Base-by-base conservation (phyloP, 2,113 vertebrate genomes). In the Stictonetta naevosa region DNA sequence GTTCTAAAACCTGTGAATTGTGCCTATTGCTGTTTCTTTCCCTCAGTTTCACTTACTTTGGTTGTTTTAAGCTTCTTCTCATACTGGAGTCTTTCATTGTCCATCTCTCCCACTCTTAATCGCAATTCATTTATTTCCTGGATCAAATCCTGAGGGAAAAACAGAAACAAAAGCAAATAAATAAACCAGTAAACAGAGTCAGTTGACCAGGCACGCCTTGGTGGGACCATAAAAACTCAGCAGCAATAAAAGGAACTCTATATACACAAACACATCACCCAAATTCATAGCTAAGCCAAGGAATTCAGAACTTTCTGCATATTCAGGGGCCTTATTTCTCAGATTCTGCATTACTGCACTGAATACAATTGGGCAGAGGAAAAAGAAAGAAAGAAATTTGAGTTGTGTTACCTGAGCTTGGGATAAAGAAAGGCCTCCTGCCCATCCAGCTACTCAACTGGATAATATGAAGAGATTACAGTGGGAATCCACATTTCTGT, bases 1-100 rank as follows among this genome's bases (percentile, higher is more conserved):
- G n/a, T 88, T 79, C 55, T 62, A 25, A 79, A 88, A 64, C 33
- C 64, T 76, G 16, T 40, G 55, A 79, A 53, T 66, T 36, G 53
- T 1, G 31, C 23, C 48, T n/a, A 36, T 33, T n/a, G 59, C 85
- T 86, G 63, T n/a, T 40, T 60, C 40, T 79, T 50, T 71, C 36
- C 58, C 78, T 77, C 31, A 91, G 63, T 62, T 78, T 86, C 93
- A 98, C 98, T 98, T 97, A 99, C 99, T 98, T 99, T 99, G 87
- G 99, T 99, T 4, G 98, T 98, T 96, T 99, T 99, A 42, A 99
- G 98, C 87, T 99, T 99, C 97, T 99, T 99, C 96, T 99, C 99
- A 66, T 99, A 99, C 85, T 99, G 99, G 59, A 99, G 93, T 93
- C 98, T 98, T 91, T 99, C 99, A 83, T 82, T 98, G 92, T 99